These are phyloP conservation scores for Marasmarcha lunaedactyla DNA, from an alignment of 2,888 invertebrate species.

Conservation along the genomic window DNA sequence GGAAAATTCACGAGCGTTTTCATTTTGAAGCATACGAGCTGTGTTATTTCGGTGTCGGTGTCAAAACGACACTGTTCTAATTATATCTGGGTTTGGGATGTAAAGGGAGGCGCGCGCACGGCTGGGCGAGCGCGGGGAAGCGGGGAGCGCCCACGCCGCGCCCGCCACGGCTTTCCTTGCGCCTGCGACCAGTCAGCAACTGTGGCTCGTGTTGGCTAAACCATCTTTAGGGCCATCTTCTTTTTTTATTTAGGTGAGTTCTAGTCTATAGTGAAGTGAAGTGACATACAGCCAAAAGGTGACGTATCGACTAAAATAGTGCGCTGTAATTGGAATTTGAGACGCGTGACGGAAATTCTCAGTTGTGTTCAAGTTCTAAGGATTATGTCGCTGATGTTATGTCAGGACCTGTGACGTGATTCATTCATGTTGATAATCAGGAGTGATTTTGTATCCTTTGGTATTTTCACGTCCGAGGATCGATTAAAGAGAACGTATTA, in stretches of 20 bases:
- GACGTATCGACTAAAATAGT: slow-evolving; percentile 6
- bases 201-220: slow-evolving; percentile 74
- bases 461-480: too few relatives aligned
- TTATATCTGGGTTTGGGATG: slow-evolving; percentile 38
- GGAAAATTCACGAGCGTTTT: slow-evolving; percentile 36
- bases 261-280: slow-evolving; percentile 41
- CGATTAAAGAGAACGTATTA: too few relatives aligned
- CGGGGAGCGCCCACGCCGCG: slow-evolving; percentile 48
- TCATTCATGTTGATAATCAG: not conserved
- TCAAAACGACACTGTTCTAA: slow-evolving; percentile 67
- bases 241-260: slow-evolving; percentile 66
- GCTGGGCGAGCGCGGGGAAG: slow-evolving; percentile 28
- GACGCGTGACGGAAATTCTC: too few relatives aligned
- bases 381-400: slow-evolving; percentile 1
- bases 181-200: slow-evolving; percentile 63
- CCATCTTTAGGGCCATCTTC: slow-evolving; percentile 69
- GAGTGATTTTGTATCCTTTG: not conserved
- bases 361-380: too few relatives aligned
- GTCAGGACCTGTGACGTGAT: slow-evolving; percentile 10
- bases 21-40: slow-evolving; percentile 42
- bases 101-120: slow-evolving; percentile 20
- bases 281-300: slow-evolving; percentile 34
- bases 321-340: too few relatives aligned
- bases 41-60: slow-evolving; percentile 67
- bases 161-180: slow-evolving; percentile 59